Percentiles rank a stretch among this genome's conserved stretches.
Evolutionary conservation across 2,888 invertebrate genomes (phyloP).

Genomic region (Drosophila anomalata): DNA sequence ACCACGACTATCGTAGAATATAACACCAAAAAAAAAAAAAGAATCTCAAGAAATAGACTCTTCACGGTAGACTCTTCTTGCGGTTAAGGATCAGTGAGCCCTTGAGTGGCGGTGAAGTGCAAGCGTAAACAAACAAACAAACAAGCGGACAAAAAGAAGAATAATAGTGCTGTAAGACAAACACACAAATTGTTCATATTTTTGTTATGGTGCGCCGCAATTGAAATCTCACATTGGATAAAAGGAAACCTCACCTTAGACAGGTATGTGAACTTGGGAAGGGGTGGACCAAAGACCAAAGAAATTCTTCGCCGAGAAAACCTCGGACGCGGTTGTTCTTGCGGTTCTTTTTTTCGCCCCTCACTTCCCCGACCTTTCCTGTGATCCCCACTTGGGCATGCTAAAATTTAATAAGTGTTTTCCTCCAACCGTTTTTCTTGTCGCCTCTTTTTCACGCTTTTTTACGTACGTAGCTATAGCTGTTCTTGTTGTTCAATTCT

Average conservation of each 20-base stretch:
- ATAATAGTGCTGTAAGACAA: constrained; percentile 9
- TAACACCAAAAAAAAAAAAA: constrained; percentile 4
- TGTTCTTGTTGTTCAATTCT: constrained; percentile 44
- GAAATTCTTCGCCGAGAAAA: constrained; percentile 22
- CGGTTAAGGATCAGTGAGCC: constrained; percentile 60
- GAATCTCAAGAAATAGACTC: constrained; percentile 25
- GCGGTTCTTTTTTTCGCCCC: constrained; percentile 20
- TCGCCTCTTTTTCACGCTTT: constrained; percentile 50
- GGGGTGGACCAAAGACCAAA: constrained; percentile 1
- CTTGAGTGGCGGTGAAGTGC: constrained; percentile 69
- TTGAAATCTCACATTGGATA: constrained; percentile 45
- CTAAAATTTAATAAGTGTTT: constrained; percentile 75
- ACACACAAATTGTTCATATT: constrained; percentile 37
- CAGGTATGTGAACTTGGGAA: constrained; percentile 59
- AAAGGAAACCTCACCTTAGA: constrained; percentile 40
- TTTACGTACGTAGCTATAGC: constrained; percentile 22
- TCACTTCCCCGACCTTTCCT: not conserved
- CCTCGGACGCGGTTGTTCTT: constrained; percentile 48
- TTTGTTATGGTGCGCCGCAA: constrained; percentile 57
- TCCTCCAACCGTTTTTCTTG: constrained; percentile 69
- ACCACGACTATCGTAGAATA: constrained; percentile 17
- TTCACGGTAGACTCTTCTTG: constrained; percentile 53
- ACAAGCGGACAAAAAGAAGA: constrained; percentile 13
- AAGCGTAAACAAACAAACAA: constrained; percentile 32
- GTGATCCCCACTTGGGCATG: constrained; percentile 53